Conservation (phyloP, 2,113 vertebrate genomes). For the Pomatorhinus ruficollis region DNA sequence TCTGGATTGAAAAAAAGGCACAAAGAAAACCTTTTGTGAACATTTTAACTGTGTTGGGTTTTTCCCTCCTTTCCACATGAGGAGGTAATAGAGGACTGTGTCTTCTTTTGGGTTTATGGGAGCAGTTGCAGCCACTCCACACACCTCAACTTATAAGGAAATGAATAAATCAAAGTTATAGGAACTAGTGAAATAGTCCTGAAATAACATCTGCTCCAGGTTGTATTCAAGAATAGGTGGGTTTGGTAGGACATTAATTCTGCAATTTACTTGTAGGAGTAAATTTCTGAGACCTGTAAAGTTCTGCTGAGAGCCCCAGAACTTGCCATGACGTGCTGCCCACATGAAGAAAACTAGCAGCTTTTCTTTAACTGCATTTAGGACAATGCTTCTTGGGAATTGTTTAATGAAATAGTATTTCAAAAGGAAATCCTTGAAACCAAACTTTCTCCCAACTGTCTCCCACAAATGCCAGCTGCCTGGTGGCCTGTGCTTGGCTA, state of each 20-base stretch:
- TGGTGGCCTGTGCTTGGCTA: background rate
- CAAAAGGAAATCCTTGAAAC: background rate
- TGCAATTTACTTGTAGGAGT: background rate
- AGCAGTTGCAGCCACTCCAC: background rate
- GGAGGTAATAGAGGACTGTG: background rate
- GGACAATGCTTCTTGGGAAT: background rate
- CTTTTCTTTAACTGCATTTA: background rate
- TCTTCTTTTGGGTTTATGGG: background rate
- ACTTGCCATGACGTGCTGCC: background rate
- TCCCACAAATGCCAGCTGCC: background rate
- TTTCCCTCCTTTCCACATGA: background rate
- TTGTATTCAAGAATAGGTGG: background rate
- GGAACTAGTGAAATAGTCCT: background rate
- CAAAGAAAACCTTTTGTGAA: background rate
- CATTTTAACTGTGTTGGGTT: background rate
- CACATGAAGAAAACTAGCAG: background rate
- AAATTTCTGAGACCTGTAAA: background rate
- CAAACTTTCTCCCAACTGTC: rapidly evolving
- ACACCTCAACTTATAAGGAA: background rate
- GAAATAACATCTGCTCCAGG: background rate
- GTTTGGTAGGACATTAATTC: background rate
- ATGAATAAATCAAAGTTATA: background rate
- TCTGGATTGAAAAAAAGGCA: background rate
- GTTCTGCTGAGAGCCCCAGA: background rate
- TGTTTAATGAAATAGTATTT: background rate